Evolutionary conservation across 1,140 invertebrate species (phyloP).

Genomic region (Drosophila ananassae): DNA sequence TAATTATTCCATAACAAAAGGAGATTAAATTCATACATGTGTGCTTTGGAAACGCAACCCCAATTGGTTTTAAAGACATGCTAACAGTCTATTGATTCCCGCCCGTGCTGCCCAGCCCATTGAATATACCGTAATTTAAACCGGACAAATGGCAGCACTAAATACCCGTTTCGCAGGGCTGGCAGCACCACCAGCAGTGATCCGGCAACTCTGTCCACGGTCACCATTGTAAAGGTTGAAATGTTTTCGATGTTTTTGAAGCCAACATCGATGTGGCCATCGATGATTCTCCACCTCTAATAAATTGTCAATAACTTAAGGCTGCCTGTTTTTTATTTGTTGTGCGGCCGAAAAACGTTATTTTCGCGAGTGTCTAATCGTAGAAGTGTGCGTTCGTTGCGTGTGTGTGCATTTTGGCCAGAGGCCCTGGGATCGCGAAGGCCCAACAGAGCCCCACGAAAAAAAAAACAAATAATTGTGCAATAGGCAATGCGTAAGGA

Average conservation of each 20-base stretch:
- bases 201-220: too few species aligned
- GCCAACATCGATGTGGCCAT: too few species aligned
- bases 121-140: not conserved
- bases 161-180: too few species aligned
- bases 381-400: constrained; percentile 18
- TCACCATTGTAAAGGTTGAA: too few species aligned
- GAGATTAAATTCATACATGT: too few species aligned
- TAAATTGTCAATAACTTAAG: constrained; percentile 32
- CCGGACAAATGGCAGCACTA: too few species aligned
- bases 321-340: constrained; percentile 10
- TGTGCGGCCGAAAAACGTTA: constrained; percentile 40
- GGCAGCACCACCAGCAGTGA: too few species aligned
- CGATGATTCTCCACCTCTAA: constrained; percentile 6
- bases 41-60: too few species aligned
- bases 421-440: constrained; percentile 25
- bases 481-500: constrained; percentile 65
- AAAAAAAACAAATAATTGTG: constrained; percentile 48
- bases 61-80: too few species aligned
- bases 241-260: too few species aligned
- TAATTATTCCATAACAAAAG: too few species aligned
- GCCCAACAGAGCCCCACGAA: not conserved
- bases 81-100: not conserved
- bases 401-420: constrained; percentile 39
- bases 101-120: not conserved
- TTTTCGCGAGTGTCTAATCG: not conserved